phyloP scores from a whole-genome alignment of 2,113 vertebrate species.

The Leucoraja erinaceus region DNA sequence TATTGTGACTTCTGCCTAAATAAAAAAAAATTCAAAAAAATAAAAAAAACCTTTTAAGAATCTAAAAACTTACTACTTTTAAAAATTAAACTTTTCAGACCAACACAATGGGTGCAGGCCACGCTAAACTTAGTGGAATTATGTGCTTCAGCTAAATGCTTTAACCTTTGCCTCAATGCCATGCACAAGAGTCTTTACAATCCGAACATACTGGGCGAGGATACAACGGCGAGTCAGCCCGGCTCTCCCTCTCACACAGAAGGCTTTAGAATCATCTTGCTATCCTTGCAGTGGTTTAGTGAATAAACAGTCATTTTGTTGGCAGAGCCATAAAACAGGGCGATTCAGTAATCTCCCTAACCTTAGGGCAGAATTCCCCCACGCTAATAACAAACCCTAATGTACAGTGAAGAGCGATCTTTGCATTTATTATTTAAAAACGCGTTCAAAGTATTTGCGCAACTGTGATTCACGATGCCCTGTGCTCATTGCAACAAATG shows the following conservation, averaged over 20 bases:
- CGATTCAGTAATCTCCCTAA: not conserved
- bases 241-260: not conserved
- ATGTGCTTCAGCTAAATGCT: conserved; percentile 32
- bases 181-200: not conserved
- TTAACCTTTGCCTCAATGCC: conserved; percentile 27
- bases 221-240: not conserved
- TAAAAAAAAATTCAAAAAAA: not conserved
- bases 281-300: not conserved
- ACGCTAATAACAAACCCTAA: not conserved
- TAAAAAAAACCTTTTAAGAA: conserved; percentile 27
- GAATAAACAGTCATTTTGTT: not conserved
- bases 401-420: not conserved
- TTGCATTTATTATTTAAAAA: not conserved
- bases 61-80: conserved; percentile 8
- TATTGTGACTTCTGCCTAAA: conserved; percentile 23
- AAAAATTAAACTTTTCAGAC: conserved; percentile 8
- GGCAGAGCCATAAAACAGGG: not conserved
- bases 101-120: not conserved
- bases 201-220: no score
- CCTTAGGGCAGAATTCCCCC: not conserved
- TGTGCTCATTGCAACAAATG: not conserved
- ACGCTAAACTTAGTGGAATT: not conserved
- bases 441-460: not conserved
- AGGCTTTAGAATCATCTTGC: not conserved
- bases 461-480: not conserved